These are phyloP conservation scores for Coelopa pilipes DNA, from an alignment of 2,888 invertebrate genomes.

Conservation along the genomic window DNA sequence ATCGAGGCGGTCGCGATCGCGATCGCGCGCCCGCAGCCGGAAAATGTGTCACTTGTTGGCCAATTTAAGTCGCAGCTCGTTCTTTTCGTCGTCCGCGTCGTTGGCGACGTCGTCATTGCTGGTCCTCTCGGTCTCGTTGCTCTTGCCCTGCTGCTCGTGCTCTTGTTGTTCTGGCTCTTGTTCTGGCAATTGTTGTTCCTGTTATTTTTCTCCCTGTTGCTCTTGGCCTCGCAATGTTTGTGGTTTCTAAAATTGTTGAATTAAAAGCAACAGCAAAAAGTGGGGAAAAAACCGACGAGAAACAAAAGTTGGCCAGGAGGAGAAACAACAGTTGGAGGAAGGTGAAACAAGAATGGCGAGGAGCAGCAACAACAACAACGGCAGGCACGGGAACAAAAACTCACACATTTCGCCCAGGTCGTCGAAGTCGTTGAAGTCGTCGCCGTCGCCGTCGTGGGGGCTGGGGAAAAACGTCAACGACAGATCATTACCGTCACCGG, in stretches of 20 bases:
- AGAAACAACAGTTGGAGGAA: neutral
- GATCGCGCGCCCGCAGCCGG: neutral
- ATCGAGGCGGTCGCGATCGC: too few relatives aligned
- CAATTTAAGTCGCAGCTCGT: constrained; percentile 42
- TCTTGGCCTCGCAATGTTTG: neutral
- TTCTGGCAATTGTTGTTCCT: neutral
- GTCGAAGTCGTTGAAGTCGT: neutral
- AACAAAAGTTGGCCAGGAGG: neutral
- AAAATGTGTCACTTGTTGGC: constrained; percentile 47
- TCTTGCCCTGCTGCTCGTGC: neutral
- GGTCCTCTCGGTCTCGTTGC: neutral
- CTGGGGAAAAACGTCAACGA: constrained; percentile 24
- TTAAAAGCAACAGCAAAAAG: neutral
- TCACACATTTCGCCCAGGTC: constrained; percentile 12
- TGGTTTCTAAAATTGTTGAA: neutral
- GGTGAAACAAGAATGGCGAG: neutral
- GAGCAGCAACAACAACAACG: neutral
- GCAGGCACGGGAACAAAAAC: neutral
- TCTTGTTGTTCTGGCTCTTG: neutral
- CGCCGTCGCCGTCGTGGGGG: too few relatives aligned
- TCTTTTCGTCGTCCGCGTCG: constrained; percentile 26
- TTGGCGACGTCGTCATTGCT: too few relatives aligned
- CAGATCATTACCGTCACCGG: constrained; percentile 28
- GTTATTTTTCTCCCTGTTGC: neutral
- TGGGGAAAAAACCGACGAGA: neutral